Evolutionary conservation across 2,888 invertebrate genomes (phyloP).

Genomic region (Myopa tessellatipennis): DNA sequence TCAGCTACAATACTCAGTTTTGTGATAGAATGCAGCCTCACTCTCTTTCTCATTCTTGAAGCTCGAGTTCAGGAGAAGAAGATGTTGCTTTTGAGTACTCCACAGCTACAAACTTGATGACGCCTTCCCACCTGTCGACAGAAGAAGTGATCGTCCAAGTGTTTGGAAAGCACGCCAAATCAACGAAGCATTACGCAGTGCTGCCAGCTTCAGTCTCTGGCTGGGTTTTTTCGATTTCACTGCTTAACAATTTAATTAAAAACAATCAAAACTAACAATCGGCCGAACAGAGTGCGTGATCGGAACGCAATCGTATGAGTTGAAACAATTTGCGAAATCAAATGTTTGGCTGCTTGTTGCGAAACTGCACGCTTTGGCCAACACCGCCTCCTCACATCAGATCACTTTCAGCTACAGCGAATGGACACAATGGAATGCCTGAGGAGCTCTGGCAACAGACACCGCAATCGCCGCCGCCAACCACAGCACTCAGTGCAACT

Average conservation of each 20-base stretch:
- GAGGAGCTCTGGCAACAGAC: constrained; percentile 42
- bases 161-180: not conserved
- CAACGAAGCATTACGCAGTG: not conserved
- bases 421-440: constrained; percentile 33
- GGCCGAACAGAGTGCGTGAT: constrained; percentile 24
- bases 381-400: constrained; percentile 38
- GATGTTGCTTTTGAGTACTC: too few relatives aligned
- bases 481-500: constrained; percentile 6
- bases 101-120: too few relatives aligned
- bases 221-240: not conserved
- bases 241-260: constrained; percentile 11
- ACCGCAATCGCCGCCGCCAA: constrained; percentile 22
- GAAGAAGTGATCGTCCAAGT: not conserved
- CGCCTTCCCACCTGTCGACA: not conserved
- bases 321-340: constrained; percentile 41
- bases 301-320: constrained; percentile 13
- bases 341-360: constrained; percentile 39
- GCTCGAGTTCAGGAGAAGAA: too few relatives aligned
- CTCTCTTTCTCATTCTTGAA: too few relatives aligned
- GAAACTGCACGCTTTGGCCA: constrained; percentile 46
- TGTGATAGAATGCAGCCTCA: too few relatives aligned
- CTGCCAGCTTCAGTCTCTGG: not conserved
- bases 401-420: not conserved
- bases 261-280: constrained; percentile 8
- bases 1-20: too few relatives aligned